phyloP scores from a whole-genome alignment of 2,888 invertebrate species.

The Ditylenchus weischeri region DNA sequence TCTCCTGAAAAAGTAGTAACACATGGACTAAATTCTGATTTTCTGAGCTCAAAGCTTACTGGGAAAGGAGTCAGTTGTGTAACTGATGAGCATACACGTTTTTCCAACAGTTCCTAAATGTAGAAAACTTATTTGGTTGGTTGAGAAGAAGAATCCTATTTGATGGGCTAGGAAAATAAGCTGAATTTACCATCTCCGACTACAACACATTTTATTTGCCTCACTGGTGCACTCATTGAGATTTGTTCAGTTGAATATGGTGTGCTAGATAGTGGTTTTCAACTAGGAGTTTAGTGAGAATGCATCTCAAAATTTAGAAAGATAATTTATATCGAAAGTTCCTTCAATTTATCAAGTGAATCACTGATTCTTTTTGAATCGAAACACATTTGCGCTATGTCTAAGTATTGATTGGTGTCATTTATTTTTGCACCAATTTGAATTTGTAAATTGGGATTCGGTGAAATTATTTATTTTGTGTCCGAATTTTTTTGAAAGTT shows the following conservation, averaged over 20 bases:
- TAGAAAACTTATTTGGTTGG: neutral
- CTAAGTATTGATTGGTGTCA: no score
- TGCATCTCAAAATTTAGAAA: neutral
- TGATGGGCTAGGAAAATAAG: constrained; percentile 57
- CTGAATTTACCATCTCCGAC: constrained; percentile 64
- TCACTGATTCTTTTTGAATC: no score
- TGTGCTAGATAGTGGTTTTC: no score
- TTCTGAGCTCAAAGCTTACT: constrained; percentile 32
- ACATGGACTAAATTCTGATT: no score
- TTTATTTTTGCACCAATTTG: no score
- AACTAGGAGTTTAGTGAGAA: neutral
- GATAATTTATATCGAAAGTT: neutral
- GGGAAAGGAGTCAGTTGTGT: constrained; percentile 67
- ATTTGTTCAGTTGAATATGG: no score
- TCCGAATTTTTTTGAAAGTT: no score
- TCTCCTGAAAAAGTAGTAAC: constrained; percentile 57
- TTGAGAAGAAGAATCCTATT: constrained; percentile 16
- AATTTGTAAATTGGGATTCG: no score
- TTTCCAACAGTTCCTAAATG: constrained; percentile 55
- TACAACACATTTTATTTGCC: constrained; percentile 67
- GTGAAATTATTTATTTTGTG: no score
- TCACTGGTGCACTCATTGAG: constrained; percentile 54
- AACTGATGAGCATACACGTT: constrained; percentile 68
- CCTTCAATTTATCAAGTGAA: no score
- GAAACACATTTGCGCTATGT: no score